These are phyloP conservation scores for Diarsia dahlii DNA, from an alignment of 2,888 invertebrate species.

Conservation along the genomic window DNA sequence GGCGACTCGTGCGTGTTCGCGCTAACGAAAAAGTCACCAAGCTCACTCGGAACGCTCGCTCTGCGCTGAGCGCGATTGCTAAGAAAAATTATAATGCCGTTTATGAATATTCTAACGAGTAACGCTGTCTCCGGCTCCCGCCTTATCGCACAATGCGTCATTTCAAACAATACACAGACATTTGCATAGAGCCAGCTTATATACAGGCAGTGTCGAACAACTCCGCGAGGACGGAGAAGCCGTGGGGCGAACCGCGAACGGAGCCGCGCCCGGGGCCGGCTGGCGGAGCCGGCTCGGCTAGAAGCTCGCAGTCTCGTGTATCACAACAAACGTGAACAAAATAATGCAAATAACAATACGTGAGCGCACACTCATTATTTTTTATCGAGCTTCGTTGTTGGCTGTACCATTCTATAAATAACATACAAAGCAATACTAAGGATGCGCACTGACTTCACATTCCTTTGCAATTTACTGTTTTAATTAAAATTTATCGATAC, in stretches of 20 bases:
- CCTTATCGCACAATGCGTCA: slow-evolving; percentile 52
- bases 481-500: slow-evolving; percentile 20
- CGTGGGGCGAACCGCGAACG: not conserved
- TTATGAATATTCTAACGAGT: slow-evolving; percentile 51
- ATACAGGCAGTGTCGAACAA: slow-evolving; percentile 33
- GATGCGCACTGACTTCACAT: slow-evolving; percentile 67
- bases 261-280: not conserved
- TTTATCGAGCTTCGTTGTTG: slow-evolving; percentile 67
- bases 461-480: slow-evolving; percentile 46
- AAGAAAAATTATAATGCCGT: slow-evolving; percentile 13
- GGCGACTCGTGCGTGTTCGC: slow-evolving; percentile 14
- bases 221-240: not conserved
- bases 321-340: slow-evolving; percentile 38
- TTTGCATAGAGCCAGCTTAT: slow-evolving; percentile 40
- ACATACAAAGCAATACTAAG: slow-evolving; percentile 73
- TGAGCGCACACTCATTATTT: slow-evolving; percentile 52
- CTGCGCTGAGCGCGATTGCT: slow-evolving; percentile 12
- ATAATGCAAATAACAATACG: slow-evolving; percentile 40
- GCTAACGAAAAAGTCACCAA: slow-evolving; percentile 37
- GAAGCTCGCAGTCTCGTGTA: slow-evolving; percentile 1
- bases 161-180: slow-evolving; percentile 36
- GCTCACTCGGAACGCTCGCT: slow-evolving; percentile 9
- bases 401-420: slow-evolving; percentile 68
- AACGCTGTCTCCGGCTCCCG: slow-evolving; percentile 31
- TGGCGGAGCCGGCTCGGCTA: not conserved